Evolutionary conservation across 2,113 vertebrate species (phyloP).

Genomic region (Lathamus discolor): DNA sequence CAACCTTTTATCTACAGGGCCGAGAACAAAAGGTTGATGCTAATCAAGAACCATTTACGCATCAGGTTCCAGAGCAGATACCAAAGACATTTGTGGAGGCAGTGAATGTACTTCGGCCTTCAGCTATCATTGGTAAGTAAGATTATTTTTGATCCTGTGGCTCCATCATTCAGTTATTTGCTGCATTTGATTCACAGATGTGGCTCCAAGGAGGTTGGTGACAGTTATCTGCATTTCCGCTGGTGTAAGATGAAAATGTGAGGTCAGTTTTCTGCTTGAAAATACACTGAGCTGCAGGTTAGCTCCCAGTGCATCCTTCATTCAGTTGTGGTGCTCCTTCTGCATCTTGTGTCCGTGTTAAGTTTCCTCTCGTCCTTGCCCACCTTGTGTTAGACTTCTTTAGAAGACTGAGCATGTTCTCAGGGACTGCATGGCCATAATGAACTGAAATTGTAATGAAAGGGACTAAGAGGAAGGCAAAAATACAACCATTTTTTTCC

Average conservation of each 20-base stretch:
- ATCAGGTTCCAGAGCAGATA: conserved; percentile 76
- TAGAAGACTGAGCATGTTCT: background rate
- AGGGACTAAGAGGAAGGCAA: background rate
- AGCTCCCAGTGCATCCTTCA: background rate
- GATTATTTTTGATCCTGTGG: background rate
- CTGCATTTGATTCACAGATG: accelerated
- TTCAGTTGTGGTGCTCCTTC: background rate
- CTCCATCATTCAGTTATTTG: accelerated
- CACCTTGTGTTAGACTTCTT: background rate
- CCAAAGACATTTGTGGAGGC: conserved; percentile 88
- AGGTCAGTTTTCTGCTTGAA: background rate
- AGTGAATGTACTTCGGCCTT: conserved; percentile 87
- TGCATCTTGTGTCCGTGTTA: background rate
- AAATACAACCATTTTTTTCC: background rate
- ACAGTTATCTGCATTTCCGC: background rate
- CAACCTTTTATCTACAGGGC: conserved; percentile 68
- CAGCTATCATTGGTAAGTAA: conserved; percentile 90
- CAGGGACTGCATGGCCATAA: background rate
- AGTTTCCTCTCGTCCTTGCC: background rate
- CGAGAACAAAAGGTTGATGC: conserved; percentile 78
- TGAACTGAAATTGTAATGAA: background rate
- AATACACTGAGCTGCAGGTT: background rate
- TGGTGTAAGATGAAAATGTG: background rate
- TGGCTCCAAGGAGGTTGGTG: background rate
- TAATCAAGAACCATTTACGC: conserved; percentile 88